phyloP scores from a whole-genome alignment of 2,113 vertebrate species.

The Globicephala melas region DNA sequence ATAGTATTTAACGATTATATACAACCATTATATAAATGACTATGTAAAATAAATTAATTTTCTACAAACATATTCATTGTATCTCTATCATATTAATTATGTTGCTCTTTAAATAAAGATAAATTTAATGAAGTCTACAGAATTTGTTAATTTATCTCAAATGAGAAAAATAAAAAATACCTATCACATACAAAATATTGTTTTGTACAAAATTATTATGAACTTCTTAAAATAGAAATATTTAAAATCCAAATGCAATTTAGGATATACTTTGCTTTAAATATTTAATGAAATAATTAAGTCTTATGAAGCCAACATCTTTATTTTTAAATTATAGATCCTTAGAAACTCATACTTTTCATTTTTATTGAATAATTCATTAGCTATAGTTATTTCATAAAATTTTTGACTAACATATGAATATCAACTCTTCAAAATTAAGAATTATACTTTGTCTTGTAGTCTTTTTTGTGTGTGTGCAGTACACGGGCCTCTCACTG shows the following conservation, averaged over 20 bases:
- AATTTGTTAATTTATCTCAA: conserved; percentile 70
- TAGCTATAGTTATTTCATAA: conserved; percentile 77
- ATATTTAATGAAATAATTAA: conserved; percentile 80
- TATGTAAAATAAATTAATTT: neutral
- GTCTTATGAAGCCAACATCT: conserved; percentile 64
- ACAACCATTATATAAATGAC: neutral
- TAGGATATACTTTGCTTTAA: conserved; percentile 70
- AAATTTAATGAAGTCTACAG: conserved; percentile 50
- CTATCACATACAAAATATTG: conserved; percentile 60
- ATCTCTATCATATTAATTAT: conserved; percentile 56
- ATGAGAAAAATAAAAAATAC: conserved; percentile 71
- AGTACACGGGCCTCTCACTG: no score
- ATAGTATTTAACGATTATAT: neutral
- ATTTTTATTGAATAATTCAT: conserved; percentile 77
- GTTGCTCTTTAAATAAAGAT: conserved; percentile 38
- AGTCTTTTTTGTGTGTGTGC: neutral
- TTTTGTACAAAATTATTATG: conserved; percentile 54
- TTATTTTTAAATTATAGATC: conserved; percentile 79
- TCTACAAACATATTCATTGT: neutral
- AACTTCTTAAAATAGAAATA: conserved; percentile 66
- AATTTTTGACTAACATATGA: conserved; percentile 67
- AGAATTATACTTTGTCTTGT: conserved; percentile 33
- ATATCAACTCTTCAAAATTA: conserved; percentile 72
- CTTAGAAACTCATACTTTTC: conserved; percentile 73
- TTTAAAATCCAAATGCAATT: conserved; percentile 72